Conservation (phyloP, 2,113 vertebrate species). For the Ariopsis seemanni region DNA sequence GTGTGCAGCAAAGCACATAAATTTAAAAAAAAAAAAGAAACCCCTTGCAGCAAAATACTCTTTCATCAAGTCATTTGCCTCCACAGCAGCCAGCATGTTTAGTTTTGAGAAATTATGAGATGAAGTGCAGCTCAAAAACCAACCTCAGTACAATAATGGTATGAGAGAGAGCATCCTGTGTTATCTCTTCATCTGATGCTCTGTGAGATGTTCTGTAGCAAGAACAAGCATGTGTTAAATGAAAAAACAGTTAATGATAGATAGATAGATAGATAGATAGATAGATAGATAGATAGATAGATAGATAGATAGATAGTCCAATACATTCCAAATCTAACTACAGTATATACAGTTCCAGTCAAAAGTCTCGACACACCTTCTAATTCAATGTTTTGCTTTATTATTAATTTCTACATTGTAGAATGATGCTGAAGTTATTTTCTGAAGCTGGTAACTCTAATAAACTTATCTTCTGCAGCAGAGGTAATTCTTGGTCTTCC, state of each 20-base stretch:
- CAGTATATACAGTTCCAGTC: too few relatives aligned
- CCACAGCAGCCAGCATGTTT: neutral
- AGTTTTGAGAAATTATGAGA: neutral
- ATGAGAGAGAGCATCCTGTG: neutral
- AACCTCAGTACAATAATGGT: neutral
- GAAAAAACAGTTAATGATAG: neutral
- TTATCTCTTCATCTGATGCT: neutral
- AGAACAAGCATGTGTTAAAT: neutral
- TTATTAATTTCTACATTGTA: too few relatives aligned
- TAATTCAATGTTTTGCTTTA: too few relatives aligned
- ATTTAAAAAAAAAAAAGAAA: neutral
- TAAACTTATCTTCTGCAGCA: too few relatives aligned
- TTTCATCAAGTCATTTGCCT: slow-evolving; percentile 22
- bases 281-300: slow-evolving; percentile 12
- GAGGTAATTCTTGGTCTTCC: too few relatives aligned
- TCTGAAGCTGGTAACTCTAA: too few relatives aligned
- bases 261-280: neutral
- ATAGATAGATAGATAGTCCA: neutral
- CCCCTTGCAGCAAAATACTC: slow-evolving; percentile 8
- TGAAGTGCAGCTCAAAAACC: neutral
- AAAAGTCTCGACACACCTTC: too few relatives aligned
- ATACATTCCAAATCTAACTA: too few relatives aligned
- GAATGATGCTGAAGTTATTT: too few relatives aligned
- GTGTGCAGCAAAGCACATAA: neutral
- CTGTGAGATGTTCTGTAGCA: neutral